Percentiles rank a stretch among this genome's conserved stretches.
These are phyloP conservation scores for Drosophila anceps DNA, from an alignment of 2,888 invertebrate species.

Conservation along the genomic window DNA sequence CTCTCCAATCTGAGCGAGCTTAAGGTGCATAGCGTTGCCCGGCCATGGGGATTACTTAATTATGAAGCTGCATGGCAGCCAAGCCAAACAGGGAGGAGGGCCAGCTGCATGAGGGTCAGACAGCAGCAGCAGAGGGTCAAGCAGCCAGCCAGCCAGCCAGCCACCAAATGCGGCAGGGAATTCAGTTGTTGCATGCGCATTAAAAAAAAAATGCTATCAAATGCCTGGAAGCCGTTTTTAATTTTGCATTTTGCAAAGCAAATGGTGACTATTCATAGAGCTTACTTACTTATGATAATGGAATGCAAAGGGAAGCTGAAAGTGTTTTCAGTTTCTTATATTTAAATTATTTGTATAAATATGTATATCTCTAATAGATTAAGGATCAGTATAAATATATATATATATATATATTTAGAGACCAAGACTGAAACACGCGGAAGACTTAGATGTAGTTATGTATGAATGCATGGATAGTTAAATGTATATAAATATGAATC, in stretches of 20 bases:
- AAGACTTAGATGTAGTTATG: not conserved
- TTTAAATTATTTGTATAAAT: not conserved
- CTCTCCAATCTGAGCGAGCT: slow-evolving; percentile 59
- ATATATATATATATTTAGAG: too few species aligned
- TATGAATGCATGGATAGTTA: not conserved
- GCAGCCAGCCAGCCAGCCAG: not conserved
- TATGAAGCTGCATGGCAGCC: slow-evolving; percentile 61
- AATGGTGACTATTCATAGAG: not conserved
- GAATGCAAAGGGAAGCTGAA: not conserved
- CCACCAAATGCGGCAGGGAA: slow-evolving; percentile 18
- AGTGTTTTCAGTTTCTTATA: not conserved
- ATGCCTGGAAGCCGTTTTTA: slow-evolving; percentile 29
- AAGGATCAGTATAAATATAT: not conserved
- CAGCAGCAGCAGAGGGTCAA: slow-evolving; percentile 8
- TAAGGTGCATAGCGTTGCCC: slow-evolving; percentile 66
- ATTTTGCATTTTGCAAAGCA: slow-evolving; percentile 22
- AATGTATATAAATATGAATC: not conserved
- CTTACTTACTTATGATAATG: not conserved
- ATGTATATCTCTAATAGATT: not conserved
- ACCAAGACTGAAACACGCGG: too few species aligned
- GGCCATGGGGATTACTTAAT: slow-evolving; percentile 74
- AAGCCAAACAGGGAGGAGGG: slow-evolving; percentile 26
- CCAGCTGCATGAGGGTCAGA: slow-evolving; percentile 4
- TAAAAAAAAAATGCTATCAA: slow-evolving; percentile 30
- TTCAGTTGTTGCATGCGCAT: slow-evolving; percentile 14